Evolutionary conservation across 2,888 invertebrate genomes (phyloP), one percentile per base, ranked within the genome.

Genomic region (Taphrorychus bicolor): DNA sequence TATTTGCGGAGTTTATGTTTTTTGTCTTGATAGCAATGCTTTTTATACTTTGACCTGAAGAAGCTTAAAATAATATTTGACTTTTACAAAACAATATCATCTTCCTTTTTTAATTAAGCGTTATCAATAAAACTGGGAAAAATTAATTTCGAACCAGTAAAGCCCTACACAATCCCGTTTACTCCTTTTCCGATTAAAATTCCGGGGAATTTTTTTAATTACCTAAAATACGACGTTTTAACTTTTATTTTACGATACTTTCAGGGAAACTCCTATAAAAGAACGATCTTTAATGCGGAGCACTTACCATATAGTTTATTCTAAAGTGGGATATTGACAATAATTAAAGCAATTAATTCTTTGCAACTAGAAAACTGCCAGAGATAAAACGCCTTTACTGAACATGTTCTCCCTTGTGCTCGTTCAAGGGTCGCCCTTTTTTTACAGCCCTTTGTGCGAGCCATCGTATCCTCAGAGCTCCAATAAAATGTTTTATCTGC

Each of bases 201-300:
- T 76, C 75, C 70, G 68, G 72, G 73, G 74, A 74, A 74, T 73
- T 74, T 72, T 68, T 74, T 72, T 75, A 76, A 76, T 77, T 76
- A 77, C 78, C 77, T 77, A 73, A 74, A 78, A 78, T 77, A 73
- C 74, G 72, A 78, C 77, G 77, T 79, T 78, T 52, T 76, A 76
- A 76, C 75, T 73, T 71, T 40, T 40, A 18, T 40, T 56, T 56
- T 16, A 56, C 56, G 56, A 56, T 40, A 41, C 11, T 40, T 56
- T 56, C 17, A 56, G 32, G 32, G 16, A 17, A 41, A 40, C 18
- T 41, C 41, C 40, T 40, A 2, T 41, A 56, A 40, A 17, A 56
- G 41, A 14, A 41, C 18, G 41, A 56, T 53, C 22, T 53, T 53
- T 53, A 53, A 53, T 23, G 22, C 40, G 40, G 17, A 32, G 3